Evolutionary conservation across 2,888 invertebrate genomes (phyloP).

Genomic region (Pterobdella sp.): DNA sequence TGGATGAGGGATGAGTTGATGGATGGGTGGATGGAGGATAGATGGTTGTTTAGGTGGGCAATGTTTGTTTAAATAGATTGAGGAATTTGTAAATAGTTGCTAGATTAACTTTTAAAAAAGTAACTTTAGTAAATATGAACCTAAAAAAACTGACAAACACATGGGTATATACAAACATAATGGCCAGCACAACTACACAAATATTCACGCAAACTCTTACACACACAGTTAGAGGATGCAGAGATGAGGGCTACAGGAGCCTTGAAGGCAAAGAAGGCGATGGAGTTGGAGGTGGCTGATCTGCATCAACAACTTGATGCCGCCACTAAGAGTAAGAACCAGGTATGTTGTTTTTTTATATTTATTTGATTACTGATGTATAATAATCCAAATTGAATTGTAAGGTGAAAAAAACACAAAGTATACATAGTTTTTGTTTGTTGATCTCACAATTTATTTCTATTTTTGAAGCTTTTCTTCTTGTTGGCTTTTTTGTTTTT

Average conservation of each 20-base stretch:
- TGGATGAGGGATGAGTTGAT: neutral
- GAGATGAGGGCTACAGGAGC: slow-evolving; percentile 77
- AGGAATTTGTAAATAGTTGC: too few species aligned
- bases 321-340: slow-evolving; percentile 63
- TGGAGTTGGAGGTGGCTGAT: slow-evolving; percentile 79
- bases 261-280: slow-evolving; percentile 71
- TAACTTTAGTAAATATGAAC: too few species aligned
- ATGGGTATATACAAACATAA: too few species aligned
- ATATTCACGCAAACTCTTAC: too few species aligned
- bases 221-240: slow-evolving; percentile 75
- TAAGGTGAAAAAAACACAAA: neutral
- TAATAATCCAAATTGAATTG: neutral
- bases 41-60: too few species aligned
- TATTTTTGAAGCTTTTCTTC: neutral
- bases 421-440: neutral
- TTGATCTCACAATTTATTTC: neutral
- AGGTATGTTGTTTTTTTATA: slow-evolving; percentile 53
- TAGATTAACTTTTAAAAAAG: too few species aligned
- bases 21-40: too few species aligned
- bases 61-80: too few species aligned
- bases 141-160: too few species aligned
- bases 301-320: slow-evolving; percentile 75
- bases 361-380: neutral
- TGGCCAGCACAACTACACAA: too few species aligned
- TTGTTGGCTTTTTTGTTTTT: neutral